Percentiles rank a stretch among this genome's conserved stretches.
phyloP scores from a whole-genome alignment of 2,888 invertebrate genomes.

The Tuberolachnus salignus region DNA sequence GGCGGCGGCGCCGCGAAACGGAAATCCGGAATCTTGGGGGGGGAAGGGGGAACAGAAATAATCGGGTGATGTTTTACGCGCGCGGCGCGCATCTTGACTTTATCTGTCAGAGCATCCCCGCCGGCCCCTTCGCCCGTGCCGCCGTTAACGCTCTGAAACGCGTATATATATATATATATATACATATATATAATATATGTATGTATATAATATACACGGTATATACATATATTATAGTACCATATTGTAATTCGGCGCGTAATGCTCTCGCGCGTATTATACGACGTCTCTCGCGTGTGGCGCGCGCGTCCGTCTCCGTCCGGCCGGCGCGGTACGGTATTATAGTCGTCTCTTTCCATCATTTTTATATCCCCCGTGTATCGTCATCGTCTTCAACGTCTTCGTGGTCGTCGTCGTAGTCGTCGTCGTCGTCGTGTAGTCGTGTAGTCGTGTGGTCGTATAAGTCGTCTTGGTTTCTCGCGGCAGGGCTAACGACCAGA shows the following conservation, averaged over 20 bases:
- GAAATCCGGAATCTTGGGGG: constrained; percentile 53
- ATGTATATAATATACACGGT: constrained; percentile 3
- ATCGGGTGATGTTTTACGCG: constrained; percentile 52
- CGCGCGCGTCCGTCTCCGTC: too few species aligned
- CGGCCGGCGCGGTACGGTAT: too few species aligned
- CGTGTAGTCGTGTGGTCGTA: background rate
- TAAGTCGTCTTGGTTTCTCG: background rate
- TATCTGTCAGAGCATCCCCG: constrained; percentile 45
- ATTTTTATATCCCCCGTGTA: too few species aligned
- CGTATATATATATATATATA: background rate
- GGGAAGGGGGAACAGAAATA: too few species aligned
- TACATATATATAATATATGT: constrained; percentile 11
- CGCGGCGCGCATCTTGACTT: constrained; percentile 55
- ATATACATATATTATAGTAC: background rate
- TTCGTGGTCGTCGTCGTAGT: too few species aligned
- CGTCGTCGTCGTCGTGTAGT: too few species aligned
- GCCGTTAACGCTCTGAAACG: constrained; percentile 31
- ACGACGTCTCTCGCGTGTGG: background rate
- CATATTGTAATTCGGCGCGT: too few species aligned
- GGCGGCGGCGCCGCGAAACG: constrained; percentile 26
- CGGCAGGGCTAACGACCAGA: constrained; percentile 32
- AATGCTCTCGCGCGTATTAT: too few species aligned
- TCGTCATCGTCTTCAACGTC: too few species aligned
- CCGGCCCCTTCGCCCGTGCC: background rate
- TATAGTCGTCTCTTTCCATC: too few species aligned